Percentiles rank a stretch among this genome's conserved stretches.
Conservation (phyloP, 2,797 vertebrate genomes). For the Thaleichthys pacificus region DNA sequence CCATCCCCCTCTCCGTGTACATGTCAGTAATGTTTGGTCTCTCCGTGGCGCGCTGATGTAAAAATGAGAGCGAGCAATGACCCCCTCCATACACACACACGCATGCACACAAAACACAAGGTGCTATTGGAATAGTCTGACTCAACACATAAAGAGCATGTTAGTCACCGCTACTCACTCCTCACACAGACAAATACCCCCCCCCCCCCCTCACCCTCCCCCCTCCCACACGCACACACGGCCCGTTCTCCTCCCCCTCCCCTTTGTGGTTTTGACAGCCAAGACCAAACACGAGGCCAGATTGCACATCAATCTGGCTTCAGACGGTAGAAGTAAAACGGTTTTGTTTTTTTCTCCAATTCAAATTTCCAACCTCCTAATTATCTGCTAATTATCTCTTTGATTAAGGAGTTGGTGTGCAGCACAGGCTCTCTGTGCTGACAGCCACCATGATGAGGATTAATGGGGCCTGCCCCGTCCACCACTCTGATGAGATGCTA, state of each 20-base stretch:
- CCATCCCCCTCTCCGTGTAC: not conserved
- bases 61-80: constrained; percentile 3
- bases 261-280: constrained; percentile 12
- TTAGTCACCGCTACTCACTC: not conserved
- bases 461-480: constrained; percentile 46
- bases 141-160: not conserved
- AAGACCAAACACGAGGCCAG: constrained; percentile 20
- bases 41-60: constrained; percentile 5
- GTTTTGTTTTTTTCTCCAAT: constrained; percentile 34
- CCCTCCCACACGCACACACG: constrained; percentile 9
- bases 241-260: not conserved
- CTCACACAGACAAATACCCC: not conserved
- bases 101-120: not conserved
- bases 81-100: constrained; percentile 10
- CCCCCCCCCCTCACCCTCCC: constrained; percentile 8
- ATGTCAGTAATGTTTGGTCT: not conserved
- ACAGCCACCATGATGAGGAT: constrained; percentile 56
- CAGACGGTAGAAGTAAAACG: constrained; percentile 37
- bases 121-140: not conserved
- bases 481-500: constrained; percentile 39
- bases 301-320: constrained; percentile 36
- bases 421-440: constrained; percentile 28
- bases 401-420: constrained; percentile 46
- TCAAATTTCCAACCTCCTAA: constrained; percentile 56
- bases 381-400: constrained; percentile 56